phyloP scores from a whole-genome alignment of 2,797 vertebrate species.

The Sebastes hubbsi region DNA sequence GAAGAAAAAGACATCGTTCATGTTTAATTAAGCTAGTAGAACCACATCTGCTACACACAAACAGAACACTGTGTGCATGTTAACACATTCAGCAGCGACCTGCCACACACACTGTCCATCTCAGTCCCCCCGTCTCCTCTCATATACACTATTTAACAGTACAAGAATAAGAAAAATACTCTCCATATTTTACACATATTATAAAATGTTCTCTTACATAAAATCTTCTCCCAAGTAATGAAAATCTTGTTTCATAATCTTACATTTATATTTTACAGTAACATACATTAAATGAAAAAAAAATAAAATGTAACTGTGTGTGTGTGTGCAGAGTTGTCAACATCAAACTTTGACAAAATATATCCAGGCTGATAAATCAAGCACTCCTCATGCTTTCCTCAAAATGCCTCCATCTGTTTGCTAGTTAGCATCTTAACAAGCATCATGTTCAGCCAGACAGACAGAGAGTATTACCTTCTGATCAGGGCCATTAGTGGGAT shows the following conservation, averaged over 20 bases:
- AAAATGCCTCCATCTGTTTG: neutral
- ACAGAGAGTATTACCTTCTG: neutral
- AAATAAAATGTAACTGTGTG: neutral
- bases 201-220: conserved; percentile 73
- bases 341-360: neutral
- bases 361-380: neutral
- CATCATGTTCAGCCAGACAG: no score
- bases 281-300: conserved; percentile 5
- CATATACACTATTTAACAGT: conserved; percentile 73
- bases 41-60: neutral
- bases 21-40: neutral
- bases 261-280: conserved; percentile 37
- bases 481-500: neutral
- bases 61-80: neutral
- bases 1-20: neutral
- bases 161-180: conserved; percentile 84
- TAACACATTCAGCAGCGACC: neutral
- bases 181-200: conserved; percentile 76
- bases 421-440: no score
- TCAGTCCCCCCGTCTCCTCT: conserved; percentile 38
- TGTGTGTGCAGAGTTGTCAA: neutral
- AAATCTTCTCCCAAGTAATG: conserved; percentile 68
- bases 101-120: neutral
- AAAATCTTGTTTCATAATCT: conserved; percentile 59
- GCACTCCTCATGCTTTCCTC: neutral